Conservation (phyloP, 2,113 vertebrate species). For the Lonchura striata region DNA sequence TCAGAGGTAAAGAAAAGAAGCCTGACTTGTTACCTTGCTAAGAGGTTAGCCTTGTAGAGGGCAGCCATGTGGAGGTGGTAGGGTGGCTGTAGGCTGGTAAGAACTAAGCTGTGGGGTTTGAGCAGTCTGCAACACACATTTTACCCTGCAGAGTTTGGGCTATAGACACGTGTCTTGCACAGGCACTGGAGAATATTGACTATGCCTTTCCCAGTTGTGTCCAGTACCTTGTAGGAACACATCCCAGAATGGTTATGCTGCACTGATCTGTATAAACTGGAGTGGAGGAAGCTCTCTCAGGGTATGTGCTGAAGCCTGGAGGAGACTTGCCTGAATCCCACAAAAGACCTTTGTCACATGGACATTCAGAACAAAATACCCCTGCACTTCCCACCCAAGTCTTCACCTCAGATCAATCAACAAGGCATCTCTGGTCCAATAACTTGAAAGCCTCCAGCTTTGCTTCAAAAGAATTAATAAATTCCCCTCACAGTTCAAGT, state of each 20-base stretch:
- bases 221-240: neutral
- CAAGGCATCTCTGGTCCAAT: neutral
- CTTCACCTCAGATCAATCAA: neutral
- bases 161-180: rapidly evolving
- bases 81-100: neutral
- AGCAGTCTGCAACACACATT: neutral
- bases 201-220: neutral
- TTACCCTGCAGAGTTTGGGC: neutral
- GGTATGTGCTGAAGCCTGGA: neutral
- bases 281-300: neutral
- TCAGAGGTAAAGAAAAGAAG: neutral
- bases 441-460: slow-evolving; percentile 32
- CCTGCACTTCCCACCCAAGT: neutral
- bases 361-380: neutral
- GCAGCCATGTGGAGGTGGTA: neutral
- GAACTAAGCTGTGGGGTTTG: neutral
- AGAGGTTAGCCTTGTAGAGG: neutral
- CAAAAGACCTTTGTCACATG: neutral
- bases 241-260: neutral
- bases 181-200: neutral
- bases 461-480: slow-evolving; percentile 26
- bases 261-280: neutral
- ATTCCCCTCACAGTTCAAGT: slow-evolving; percentile 15
- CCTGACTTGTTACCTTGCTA: neutral
- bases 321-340: neutral